Evolutionary conservation across 2,113 vertebrate genomes (phyloP).

Genomic region (Deroptyus accipitrinus): DNA sequence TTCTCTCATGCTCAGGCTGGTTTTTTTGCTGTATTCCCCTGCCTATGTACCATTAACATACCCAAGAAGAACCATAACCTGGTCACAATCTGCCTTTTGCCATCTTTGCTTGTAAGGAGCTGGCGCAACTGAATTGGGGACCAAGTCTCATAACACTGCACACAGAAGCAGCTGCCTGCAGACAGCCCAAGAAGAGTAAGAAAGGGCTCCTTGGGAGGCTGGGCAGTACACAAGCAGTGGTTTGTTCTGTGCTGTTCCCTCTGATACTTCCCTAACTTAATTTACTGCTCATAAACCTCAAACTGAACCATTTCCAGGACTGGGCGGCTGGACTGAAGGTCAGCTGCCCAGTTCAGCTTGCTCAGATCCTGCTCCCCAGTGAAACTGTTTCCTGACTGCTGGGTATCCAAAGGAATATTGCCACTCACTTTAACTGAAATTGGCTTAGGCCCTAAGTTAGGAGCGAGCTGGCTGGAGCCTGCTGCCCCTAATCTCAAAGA

Average conservation of each 20-base stretch:
- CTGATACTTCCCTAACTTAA: not conserved
- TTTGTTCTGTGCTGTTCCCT: not conserved
- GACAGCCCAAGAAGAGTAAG: not conserved
- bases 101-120: not conserved
- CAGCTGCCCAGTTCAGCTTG: not conserved
- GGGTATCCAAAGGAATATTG: not conserved
- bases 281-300: not conserved
- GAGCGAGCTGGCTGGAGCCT: not conserved
- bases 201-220: not conserved
- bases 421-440: not conserved
- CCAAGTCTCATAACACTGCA: not conserved
- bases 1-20: accelerated
- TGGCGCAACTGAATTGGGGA: not conserved
- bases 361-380: not conserved
- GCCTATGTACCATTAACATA: accelerated
- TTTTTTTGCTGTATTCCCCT: not conserved
- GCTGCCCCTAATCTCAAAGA: not conserved
- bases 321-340: not conserved
- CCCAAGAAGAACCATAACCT: not conserved
- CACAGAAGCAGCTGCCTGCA: not conserved
- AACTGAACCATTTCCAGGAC: not conserved
- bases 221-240: not conserved
- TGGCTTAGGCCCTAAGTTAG: not conserved
- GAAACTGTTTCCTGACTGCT: not conserved
- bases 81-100: not conserved